Evolutionary conservation across 2,113 vertebrate species (phyloP).

Genomic region (Addax nasomaculatus): DNA sequence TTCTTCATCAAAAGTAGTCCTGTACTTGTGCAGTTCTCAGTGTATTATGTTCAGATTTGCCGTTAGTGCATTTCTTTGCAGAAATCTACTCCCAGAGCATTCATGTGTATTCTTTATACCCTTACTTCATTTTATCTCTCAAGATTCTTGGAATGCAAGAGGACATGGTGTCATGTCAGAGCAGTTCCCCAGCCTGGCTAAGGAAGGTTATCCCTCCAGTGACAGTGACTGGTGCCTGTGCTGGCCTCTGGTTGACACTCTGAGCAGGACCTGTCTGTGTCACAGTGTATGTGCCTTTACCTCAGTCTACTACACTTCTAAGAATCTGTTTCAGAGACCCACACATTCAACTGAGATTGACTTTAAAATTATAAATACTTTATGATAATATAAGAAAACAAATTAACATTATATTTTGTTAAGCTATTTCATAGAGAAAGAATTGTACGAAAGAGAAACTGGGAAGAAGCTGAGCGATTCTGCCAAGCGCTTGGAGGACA

Average conservation of each 20-base stretch:
- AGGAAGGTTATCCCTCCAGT: not conserved
- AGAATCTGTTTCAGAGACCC: not conserved
- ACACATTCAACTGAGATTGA: not conserved
- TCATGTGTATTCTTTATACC: not conserved
- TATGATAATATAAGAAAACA: not conserved
- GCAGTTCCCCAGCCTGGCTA: not conserved
- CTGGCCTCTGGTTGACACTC: not conserved
- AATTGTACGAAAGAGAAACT: conserved; percentile 89
- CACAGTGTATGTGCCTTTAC: not conserved
- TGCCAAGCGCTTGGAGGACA: conserved; percentile 91
- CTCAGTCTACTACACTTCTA: not conserved
- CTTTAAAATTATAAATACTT: not conserved
- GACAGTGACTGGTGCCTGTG: not conserved
- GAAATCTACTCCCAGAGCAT: not conserved
- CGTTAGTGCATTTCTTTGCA: not conserved
- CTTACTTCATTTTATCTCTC: not conserved
- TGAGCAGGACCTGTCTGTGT: not conserved
- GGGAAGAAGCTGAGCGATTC: conserved; percentile 94
- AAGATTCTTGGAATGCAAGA: not conserved
- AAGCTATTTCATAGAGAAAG: conserved; percentile 93
- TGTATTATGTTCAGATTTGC: not conserved
- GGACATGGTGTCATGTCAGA: not conserved
- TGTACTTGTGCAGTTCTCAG: not conserved
- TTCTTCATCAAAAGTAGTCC: conserved; percentile 1
- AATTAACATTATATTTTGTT: conserved; percentile 40